Evolutionary conservation across 2,113 vertebrate species (phyloP).

Genomic region (Microtus pennsylvanicus): DNA sequence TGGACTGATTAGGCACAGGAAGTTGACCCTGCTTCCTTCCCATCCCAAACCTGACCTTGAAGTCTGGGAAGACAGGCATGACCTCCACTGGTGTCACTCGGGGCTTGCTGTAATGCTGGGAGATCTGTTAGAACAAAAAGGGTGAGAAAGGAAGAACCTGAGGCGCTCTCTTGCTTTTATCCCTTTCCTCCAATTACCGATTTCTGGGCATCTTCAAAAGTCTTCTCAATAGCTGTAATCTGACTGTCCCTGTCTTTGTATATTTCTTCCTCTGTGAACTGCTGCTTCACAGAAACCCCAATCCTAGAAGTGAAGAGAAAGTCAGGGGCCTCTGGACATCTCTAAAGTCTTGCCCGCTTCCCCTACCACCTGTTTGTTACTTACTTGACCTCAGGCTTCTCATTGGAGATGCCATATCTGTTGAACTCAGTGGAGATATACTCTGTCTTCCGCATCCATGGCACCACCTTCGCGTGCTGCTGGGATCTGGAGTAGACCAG

Average conservation of each 20-base stretch:
- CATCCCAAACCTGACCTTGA: slow-evolving; percentile 89
- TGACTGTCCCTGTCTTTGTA: slow-evolving; percentile 98
- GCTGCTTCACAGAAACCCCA: slow-evolving; percentile 97
- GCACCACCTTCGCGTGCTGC: slow-evolving; percentile 97
- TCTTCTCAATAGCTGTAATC: slow-evolving; percentile 97
- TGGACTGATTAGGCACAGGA: background rate
- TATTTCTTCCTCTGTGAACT: slow-evolving; percentile 98
- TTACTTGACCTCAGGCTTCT: slow-evolving; percentile 98
- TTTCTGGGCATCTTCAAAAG: slow-evolving; percentile 97
- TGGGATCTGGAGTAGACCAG: slow-evolving; percentile 87
- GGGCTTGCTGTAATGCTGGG: slow-evolving; percentile 96
- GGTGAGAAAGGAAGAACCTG: background rate
- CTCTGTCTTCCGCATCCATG: slow-evolving; percentile 98
- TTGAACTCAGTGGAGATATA: slow-evolving; percentile 98
- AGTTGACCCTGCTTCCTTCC: background rate
- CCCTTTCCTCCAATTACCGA: slow-evolving; percentile 82
- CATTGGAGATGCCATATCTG: slow-evolving; percentile 95
- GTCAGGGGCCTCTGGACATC: background rate
- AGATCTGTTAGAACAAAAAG: slow-evolving; percentile 85
- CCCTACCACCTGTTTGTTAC: slow-evolving; percentile 58
- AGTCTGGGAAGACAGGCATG: slow-evolving; percentile 95
- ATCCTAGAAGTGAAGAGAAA: slow-evolving; percentile 85
- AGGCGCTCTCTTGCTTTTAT: background rate
- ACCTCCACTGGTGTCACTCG: slow-evolving; percentile 95
- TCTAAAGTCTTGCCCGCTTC: background rate